Percentiles rank a stretch among this genome's conserved stretches.
phyloP scores from a whole-genome alignment of 2,888 invertebrate species.

The Drosophila dives region DNA sequence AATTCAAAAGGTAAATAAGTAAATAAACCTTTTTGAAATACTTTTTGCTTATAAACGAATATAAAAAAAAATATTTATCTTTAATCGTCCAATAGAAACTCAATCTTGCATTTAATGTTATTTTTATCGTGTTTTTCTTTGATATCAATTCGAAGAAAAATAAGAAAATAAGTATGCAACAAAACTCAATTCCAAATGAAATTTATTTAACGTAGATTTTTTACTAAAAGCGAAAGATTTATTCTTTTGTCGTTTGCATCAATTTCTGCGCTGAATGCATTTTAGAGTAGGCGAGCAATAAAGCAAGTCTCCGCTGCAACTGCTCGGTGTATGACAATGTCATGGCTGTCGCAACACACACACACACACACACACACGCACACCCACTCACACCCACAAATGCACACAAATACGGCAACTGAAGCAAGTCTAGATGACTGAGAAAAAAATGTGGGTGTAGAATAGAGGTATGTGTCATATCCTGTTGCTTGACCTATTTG shows the following conservation, averaged over 20 bases:
- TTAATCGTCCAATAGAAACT: background rate
- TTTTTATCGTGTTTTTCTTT: background rate
- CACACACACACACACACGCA: conserved; percentile 7
- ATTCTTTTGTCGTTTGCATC: background rate
- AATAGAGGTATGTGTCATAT: conserved; percentile 30
- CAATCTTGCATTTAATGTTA: background rate
- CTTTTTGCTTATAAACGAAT: background rate
- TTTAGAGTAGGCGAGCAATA: conserved; percentile 13
- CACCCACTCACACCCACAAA: background rate
- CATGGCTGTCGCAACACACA: conserved; percentile 41
- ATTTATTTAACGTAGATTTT: background rate
- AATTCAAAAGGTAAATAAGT: background rate
- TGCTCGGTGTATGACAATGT: conserved; percentile 52
- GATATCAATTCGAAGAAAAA: background rate
- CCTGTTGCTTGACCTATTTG: conserved; percentile 63
- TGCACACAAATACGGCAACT: conserved; percentile 1
- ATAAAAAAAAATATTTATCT: background rate
- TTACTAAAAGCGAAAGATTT: background rate
- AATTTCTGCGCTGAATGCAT: conserved; percentile 7
- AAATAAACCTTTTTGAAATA: background rate
- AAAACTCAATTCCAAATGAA: background rate
- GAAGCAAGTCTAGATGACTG: background rate
- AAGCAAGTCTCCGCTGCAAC: conserved; percentile 27
- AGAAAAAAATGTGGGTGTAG: background rate
- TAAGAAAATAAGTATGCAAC: background rate